Percentiles rank a stretch among this genome's conserved stretches.
Conservation (phyloP, 1,140 invertebrate genomes). For the Pseudachorutes palmiensis region DNA sequence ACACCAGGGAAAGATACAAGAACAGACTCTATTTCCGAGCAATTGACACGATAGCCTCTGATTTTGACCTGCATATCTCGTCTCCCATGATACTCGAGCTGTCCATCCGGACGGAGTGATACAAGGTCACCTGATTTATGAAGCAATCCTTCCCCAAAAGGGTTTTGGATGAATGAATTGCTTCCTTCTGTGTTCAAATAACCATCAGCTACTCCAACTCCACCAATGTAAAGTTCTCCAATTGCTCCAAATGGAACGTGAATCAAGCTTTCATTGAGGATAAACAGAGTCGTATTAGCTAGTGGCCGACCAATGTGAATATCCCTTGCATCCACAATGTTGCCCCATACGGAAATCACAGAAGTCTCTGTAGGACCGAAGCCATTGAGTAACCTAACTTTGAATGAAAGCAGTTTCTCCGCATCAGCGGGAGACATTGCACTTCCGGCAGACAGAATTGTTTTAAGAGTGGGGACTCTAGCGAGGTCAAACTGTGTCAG, state of each 20-base stretch:
- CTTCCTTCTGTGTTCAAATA: background rate
- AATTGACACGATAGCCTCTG: constrained; percentile 6
- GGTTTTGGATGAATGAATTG: background rate
- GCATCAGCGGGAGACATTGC: background rate
- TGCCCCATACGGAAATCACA: background rate
- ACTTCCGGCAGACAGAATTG: background rate
- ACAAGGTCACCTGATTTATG: constrained; percentile 1
- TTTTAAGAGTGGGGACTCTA: background rate
- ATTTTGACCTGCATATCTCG: constrained; percentile 14
- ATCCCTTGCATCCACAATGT: background rate
- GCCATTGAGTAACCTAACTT: background rate
- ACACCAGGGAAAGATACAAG: background rate
- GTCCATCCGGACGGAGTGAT: no score
- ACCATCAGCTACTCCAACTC: background rate
- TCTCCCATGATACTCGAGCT: constrained; percentile 5
- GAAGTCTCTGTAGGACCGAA: background rate
- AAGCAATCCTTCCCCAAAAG: background rate
- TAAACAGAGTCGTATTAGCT: background rate
- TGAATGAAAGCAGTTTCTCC: background rate
- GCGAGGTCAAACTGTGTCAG: background rate
- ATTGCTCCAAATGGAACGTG: background rate
- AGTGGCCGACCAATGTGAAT: background rate
- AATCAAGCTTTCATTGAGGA: background rate
- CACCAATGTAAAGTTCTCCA: constrained; percentile 1
- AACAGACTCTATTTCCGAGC: constrained; percentile 3